Evolutionary conservation across 2,797 vertebrate genomes (phyloP).

Genomic region (Pygocentrus nattereri): DNA sequence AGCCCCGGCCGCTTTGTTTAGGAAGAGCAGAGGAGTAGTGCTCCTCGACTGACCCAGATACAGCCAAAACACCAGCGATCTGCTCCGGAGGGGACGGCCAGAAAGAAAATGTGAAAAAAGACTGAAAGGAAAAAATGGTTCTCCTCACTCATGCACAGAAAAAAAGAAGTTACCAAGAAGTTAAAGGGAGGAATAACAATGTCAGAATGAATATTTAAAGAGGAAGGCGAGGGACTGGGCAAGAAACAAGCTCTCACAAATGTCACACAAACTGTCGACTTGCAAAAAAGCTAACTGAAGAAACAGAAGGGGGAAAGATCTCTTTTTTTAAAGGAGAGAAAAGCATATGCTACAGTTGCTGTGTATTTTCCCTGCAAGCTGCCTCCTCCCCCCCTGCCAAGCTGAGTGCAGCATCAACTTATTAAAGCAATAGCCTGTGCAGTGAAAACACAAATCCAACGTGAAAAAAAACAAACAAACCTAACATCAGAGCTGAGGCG

Average conservation of each 20-base stretch:
- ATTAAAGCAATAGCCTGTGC: constrained; percentile 72
- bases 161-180: constrained; percentile 73
- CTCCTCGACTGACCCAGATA: constrained; percentile 73
- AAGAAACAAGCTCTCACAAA: constrained; percentile 68
- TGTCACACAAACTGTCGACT: constrained; percentile 68
- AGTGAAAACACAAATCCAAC: constrained; percentile 68
- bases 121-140: constrained; percentile 62
- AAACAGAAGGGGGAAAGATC: constrained; percentile 33
- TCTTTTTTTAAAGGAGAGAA: constrained; percentile 49
- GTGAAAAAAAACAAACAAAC: constrained; percentile 67
- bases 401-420: constrained; percentile 74
- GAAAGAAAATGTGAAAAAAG: constrained; percentile 63
- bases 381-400: constrained; percentile 12
- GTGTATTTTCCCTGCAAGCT: constrained; percentile 33
- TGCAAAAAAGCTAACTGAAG: constrained; percentile 61
- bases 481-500: constrained; percentile 52
- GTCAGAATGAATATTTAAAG: constrained; percentile 74
- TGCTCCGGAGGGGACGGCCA: constrained; percentile 70
- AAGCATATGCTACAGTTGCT: constrained; percentile 63
- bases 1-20: constrained; percentile 64
- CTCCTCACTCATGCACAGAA: constrained; percentile 48
- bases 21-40: constrained; percentile 61
- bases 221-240: constrained; percentile 52
- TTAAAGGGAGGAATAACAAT: constrained; percentile 44
- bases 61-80: constrained; percentile 58